phyloP scores from a whole-genome alignment of 2,888 invertebrate genomes.

The Neelides folsomi region DNA sequence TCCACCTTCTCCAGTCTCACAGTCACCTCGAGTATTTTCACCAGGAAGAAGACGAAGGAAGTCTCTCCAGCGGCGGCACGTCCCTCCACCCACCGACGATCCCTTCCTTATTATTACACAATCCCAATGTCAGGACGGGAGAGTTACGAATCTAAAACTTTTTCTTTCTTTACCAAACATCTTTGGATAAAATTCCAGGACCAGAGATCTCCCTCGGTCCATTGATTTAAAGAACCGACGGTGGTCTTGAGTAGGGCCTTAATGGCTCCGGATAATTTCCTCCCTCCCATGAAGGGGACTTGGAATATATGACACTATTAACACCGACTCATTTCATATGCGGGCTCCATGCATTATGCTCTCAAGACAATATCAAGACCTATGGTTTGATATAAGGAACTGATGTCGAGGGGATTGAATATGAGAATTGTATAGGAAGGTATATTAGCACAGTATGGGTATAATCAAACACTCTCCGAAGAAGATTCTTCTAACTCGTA shows the following conservation, averaged over 20 bases:
- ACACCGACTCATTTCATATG: neutral
- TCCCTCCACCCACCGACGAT: neutral
- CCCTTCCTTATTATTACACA: neutral
- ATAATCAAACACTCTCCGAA: constrained; percentile 3
- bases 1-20: constrained; percentile 6
- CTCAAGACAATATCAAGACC: too few species aligned
- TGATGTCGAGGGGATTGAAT: too few species aligned
- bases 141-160: too few species aligned
- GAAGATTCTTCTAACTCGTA: constrained; percentile 11
- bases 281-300: constrained; percentile 3
- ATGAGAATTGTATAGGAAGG: too few species aligned
- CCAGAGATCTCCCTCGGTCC: neutral
- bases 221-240: constrained; percentile 7
- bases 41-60: neutral
- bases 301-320: constrained; percentile 7
- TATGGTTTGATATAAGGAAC: too few species aligned
- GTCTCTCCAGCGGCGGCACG: constrained; percentile 1
- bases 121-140: neutral
- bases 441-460: too few species aligned
- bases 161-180: neutral
- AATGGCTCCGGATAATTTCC: constrained; percentile 14
- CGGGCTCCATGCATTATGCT: too few species aligned
- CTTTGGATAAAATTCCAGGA: neutral
- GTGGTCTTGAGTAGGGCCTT: constrained; percentile 4
- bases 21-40: neutral